Evolutionary conservation across 2,888 invertebrate genomes (phyloP), one percentile per base, ranked within the genome.

Genomic region (Drosophila neutralis): DNA sequence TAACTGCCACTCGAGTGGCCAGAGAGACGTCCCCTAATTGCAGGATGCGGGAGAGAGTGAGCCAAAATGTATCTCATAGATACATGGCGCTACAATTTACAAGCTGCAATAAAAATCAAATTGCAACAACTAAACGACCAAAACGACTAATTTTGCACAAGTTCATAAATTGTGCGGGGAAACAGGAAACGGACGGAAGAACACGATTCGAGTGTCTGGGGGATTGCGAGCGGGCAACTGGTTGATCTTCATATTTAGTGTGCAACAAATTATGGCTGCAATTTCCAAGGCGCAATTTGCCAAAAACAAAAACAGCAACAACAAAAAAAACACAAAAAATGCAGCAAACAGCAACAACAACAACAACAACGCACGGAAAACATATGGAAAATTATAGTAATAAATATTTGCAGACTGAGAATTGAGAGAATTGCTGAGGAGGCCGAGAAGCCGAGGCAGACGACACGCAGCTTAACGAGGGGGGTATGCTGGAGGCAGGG

Each of bases 351-450:
- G 77, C 36, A 38, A 27, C 24, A 24, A 54, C 31, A 33, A 21
- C 33, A 52, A 52, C 33, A 67, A 62, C 70, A 76, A 72, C 74
- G 38, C 65, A 73, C 71, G 87, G 77, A 86, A 86, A 87, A 88
- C 87, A 87, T 88, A 87, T 87, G 87, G 87, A 87, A 87, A 87
- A 87, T 87, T 87, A 87, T 88, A 88, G 84, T 87, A 88, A 88
- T 87, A 87, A 87, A 88, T 88, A 89, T 82, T 78, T 78, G 65
- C 76, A 56, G 69, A 53, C 69, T 68, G 66, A 53, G 67, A 58
- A 69, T 70, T 60, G 58, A 42, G 57, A 63, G 66, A 67, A 54
- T 58, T 53, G 61, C 56, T 48, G 38, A 18, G 49, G 24, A 53
- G 40, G 0, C 13, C 33, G 18, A 38, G 52, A 18, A 51, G 54